These are phyloP conservation scores for Parotocinclus haroldoi DNA, from an alignment of 2,797 vertebrate genomes.

Conservation along the genomic window DNA sequence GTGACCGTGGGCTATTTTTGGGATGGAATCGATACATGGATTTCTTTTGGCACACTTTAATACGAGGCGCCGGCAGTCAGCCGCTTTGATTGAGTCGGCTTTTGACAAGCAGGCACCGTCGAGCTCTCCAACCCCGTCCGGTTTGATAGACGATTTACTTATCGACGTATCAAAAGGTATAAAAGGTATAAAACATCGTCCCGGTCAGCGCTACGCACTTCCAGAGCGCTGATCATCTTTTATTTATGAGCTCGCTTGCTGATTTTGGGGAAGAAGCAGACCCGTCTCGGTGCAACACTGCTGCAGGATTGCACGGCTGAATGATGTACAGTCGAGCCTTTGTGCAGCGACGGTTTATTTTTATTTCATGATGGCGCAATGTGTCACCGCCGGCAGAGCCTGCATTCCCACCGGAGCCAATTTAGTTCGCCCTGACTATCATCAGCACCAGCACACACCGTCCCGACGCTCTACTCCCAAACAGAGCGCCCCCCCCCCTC, in stretches of 20 bases:
- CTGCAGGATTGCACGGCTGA: slow-evolving; percentile 19
- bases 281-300: not conserved
- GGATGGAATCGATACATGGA: slow-evolving; percentile 32
- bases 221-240: not conserved
- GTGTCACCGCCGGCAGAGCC: slow-evolving; percentile 31
- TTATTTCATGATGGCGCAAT: slow-evolving; percentile 33
- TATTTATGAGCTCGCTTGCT: not conserved
- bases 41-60: slow-evolving; percentile 28
- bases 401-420: slow-evolving; percentile 44
- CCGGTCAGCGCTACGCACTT: not conserved
- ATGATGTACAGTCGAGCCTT: slow-evolving; percentile 17
- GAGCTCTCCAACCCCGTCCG: not conserved
- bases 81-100: slow-evolving; percentile 10
- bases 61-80: slow-evolving; percentile 9
- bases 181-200: not conserved
- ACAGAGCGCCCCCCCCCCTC: too few relatives aligned
- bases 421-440: slow-evolving; percentile 30
- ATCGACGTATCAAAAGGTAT: slow-evolving; percentile 14
- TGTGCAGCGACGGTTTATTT: slow-evolving; percentile 7
- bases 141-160: not conserved
- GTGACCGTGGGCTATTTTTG: slow-evolving; percentile 25
- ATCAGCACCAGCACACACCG: not conserved
- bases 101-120: slow-evolving; percentile 17
- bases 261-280: too few relatives aligned
- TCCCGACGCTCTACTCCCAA: too few relatives aligned